Evolutionary conservation across 2,113 vertebrate species (phyloP), one percentile per base, ranked within the genome.

Genomic region (Nycticebus coucang): DNA sequence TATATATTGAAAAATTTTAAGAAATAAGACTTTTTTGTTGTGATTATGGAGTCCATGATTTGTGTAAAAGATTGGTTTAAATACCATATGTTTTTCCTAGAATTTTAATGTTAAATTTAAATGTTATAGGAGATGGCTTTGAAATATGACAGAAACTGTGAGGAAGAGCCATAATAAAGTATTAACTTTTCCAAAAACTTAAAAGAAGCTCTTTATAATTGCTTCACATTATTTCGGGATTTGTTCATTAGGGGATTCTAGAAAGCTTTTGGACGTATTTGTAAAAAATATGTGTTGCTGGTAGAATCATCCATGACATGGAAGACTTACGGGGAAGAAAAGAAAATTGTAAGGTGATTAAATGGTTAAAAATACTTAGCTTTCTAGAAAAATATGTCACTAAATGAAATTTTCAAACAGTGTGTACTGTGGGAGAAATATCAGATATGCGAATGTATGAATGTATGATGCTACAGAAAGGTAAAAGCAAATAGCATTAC

Each of bases 321-420:
- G 33, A 87, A 50, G 19, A n/a, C 5, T 91, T 83, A 19, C 18
- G 26, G 30, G 30, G 72, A 93, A 90, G 53, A 77, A 72, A 75
- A 78, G 33, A 81, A 87, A 94, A 87, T n/a, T 87, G 9, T 62
- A 78, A 94, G 28, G 6, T 91, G 13, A 72, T 91, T 91, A 77
- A 78, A 84, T 91, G 26, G 5, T 83, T 87, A 75, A 96, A 88
- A 55, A 66, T 50, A 78, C 62, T 74, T 92, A 84, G 22, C 14
- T 93, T 24, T 53, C 10, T 17, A 60, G 22, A n/a, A 17, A 64
- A 95, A 79, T 17, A 30, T 62, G 17, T 64, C 64, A 41, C 60
- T 72, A 88, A 92, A 24, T 77, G 5, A 68, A 89, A 79, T 87
- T 59, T 74, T 10, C 0, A 62, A 79, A 75, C 7, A 81, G 8